Base-by-base conservation (phyloP, 2,888 invertebrate genomes). In the Protonemura montana region DNA sequence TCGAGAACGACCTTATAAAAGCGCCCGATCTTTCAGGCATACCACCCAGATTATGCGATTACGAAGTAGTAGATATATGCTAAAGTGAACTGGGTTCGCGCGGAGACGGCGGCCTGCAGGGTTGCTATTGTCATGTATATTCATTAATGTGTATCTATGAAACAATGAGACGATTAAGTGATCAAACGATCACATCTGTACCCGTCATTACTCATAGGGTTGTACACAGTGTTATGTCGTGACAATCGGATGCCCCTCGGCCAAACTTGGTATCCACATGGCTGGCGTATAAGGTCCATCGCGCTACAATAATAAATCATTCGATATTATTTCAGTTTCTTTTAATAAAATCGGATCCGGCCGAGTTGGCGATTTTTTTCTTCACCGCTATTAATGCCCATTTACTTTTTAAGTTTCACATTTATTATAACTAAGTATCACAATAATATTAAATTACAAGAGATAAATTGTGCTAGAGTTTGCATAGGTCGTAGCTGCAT, bases 91-190 rank as follows among this genome's bases (percentile, higher is more conserved):
- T 3, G 21, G 21, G 16, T 59, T 59, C 59, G 59, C 16, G 41
- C 41, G 13, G 41, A 41, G 41, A n/a, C 41, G 13, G 41, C 13
- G 59, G 78, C 78, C 78, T 30, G n/a, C 29, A 59, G 81, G 81
- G 29, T 81, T 30, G 28, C 10, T 81, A 81, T 81, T 81, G 81
- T 81, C 81, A 81, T 81, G 81, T 30, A 30, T 81, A 81, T 81
- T 81, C 81, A 81, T 81, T 81, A 81, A 78, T 59, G 59, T 59
- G 59, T 59, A 81, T 30, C 28, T 81, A 81, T 81, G 28, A 81
- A 81, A 81, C 81, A 81, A 81, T 81, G 81, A 81, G 30, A 28
- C 81, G 81, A 81, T 81, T 81, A 81, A 81, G 81, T 29, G 81
- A 81, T 81, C 81, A 81, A 29, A 81, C 28, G 81, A 81, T 81